A percentile compares a stretch with the other conserved stretches of the same genome.
These are phyloP conservation scores for Lucilia sericata DNA, from an alignment of 1,140 invertebrate genomes.

Conservation along the genomic window DNA sequence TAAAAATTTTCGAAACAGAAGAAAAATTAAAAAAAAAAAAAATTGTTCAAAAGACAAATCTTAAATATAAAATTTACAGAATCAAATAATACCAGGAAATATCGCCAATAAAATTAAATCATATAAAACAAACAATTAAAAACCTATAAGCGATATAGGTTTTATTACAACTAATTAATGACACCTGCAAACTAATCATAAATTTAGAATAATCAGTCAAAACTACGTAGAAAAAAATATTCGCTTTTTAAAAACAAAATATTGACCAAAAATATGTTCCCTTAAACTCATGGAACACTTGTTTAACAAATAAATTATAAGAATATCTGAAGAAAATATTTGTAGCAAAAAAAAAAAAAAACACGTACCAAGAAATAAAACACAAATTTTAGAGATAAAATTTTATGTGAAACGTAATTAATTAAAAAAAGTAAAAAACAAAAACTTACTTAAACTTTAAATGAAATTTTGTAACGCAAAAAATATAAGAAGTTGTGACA, in stretches of 20 bases:
- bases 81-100: too few species aligned
- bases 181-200: not conserved
- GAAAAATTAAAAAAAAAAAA: too few species aligned
- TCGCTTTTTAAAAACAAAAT: not conserved
- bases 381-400: too few species aligned
- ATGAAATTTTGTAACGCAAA: too few species aligned
- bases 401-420: not conserved
- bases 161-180: not conserved
- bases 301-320: not conserved
- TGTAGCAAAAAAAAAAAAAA: not conserved
- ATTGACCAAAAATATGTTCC: not conserved
- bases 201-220: not conserved
- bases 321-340: too few species aligned
- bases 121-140: constrained; percentile 1
- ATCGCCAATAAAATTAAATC: not conserved
- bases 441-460: not conserved
- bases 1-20: too few species aligned
- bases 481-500: too few species aligned
- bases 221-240: not conserved
- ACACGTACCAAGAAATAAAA: not conserved
- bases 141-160: not conserved
- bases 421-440: not conserved
- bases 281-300: not conserved
- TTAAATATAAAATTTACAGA: too few species aligned
- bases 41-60: too few species aligned